These are phyloP conservation scores for Nixonia krombeini DNA, from an alignment of 1,140 invertebrate species.

Conservation along the genomic window DNA sequence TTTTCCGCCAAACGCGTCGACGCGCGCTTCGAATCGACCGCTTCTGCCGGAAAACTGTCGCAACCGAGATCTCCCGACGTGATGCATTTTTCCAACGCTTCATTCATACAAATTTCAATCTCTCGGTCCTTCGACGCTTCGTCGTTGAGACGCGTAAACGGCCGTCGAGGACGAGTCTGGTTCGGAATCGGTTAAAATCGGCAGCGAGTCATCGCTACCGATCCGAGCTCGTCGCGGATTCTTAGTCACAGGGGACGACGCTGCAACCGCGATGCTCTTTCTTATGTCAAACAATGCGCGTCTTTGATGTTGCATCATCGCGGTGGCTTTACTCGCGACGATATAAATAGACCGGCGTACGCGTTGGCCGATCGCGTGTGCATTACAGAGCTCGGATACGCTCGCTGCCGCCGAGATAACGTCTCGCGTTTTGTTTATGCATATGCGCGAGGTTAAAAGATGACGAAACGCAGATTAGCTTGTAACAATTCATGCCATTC, in stretches of 20 bases:
- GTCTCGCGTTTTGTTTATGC: slow-evolving; percentile 19
- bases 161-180: no score
- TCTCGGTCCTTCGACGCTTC: no score
- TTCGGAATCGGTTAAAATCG: no score
- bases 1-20: slow-evolving; percentile 27
- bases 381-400: neutral
- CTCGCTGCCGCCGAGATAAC: slow-evolving; percentile 10
- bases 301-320: slow-evolving; percentile 38
- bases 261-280: slow-evolving; percentile 33
- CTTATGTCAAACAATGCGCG: slow-evolving; percentile 43
- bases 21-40: no score
- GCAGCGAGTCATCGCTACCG: no score
- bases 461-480: slow-evolving; percentile 16
- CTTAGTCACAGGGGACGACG: no score
- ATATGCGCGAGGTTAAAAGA: neutral
- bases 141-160: no score
- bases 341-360: slow-evolving; percentile 29
- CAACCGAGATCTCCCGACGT: neutral
- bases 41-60: no score
- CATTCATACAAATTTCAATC: no score
- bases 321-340: slow-evolving; percentile 13
- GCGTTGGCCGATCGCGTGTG: slow-evolving; percentile 30
- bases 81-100: neutral
- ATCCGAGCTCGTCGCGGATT: no score
- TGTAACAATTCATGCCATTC: slow-evolving; percentile 1